Conservation (phyloP, 2,797 vertebrate genomes). For the Acipenser transmontanus region DNA sequence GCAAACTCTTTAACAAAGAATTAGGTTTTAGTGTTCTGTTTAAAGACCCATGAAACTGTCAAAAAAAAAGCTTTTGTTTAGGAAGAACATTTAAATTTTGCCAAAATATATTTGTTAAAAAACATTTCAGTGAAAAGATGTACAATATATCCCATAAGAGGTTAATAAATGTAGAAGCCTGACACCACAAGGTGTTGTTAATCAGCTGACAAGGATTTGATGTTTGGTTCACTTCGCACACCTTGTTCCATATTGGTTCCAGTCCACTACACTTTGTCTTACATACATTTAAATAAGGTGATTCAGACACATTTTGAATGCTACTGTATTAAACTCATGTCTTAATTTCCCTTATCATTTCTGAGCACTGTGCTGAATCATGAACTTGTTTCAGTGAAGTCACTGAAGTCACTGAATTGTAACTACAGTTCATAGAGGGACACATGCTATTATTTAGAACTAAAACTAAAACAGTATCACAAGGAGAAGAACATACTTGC, state of each 20-base stretch:
- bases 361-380: not conserved
- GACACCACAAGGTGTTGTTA: conserved; percentile 37
- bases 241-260: conserved; percentile 28
- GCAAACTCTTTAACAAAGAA: too few relatives aligned
- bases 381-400: not conserved
- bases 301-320: not conserved
- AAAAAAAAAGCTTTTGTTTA: too few relatives aligned
- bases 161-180: conserved; percentile 57
- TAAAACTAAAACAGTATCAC: too few relatives aligned
- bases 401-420: not conserved
- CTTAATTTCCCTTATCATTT: too few relatives aligned
- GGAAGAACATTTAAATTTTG: too few relatives aligned
- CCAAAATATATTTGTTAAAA: conserved; percentile 19
- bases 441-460: too few relatives aligned
- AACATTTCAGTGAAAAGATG: conserved; percentile 36
- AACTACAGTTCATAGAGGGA: too few relatives aligned
- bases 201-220: conserved; percentile 36
- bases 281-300: conserved; percentile 17
- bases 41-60: too few relatives aligned
- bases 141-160: conserved; percentile 33
- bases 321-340: not conserved
- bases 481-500: too few relatives aligned
- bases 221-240: conserved; percentile 18
- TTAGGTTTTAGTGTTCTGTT: too few relatives aligned
- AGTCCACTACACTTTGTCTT: conserved; percentile 14